Conservation (phyloP, 2,113 vertebrate species). For the Marcusenius ussheri region DNA sequence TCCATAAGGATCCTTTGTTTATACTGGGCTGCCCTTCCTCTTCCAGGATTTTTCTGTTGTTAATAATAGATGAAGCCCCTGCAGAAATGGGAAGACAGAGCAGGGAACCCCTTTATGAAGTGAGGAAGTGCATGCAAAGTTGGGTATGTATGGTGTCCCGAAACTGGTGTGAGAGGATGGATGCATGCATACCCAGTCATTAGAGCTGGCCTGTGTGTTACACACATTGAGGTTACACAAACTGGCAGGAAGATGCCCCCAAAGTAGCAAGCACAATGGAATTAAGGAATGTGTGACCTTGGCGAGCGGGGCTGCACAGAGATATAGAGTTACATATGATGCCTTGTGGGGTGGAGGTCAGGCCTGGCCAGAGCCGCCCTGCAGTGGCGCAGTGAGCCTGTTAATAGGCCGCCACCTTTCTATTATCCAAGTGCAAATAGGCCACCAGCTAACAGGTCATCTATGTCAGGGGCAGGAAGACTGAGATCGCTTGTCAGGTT, state of each 20-base stretch:
- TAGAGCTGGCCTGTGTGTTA: not conserved
- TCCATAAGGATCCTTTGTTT: not conserved
- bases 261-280: not conserved
- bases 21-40: not conserved
- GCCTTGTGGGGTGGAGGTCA: not conserved
- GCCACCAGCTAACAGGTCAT: not conserved
- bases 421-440: not conserved
- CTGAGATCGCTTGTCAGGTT: not conserved
- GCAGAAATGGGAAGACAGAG: not conserved
- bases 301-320: not conserved
- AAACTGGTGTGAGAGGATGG: not conserved
- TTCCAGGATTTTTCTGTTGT: conserved; percentile 7
- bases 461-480: not conserved
- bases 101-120: not conserved
- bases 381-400: not conserved
- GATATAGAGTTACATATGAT: not conserved
- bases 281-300: not conserved
- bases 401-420: not conserved
- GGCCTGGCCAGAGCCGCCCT: not conserved
- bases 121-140: not conserved
- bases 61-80: conserved; percentile 23
- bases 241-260: not conserved
- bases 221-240: not conserved
- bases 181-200: not conserved
- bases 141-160: not conserved